Conservation (phyloP, 2,113 vertebrate genomes). For the Glaucidium brasilianum region DNA sequence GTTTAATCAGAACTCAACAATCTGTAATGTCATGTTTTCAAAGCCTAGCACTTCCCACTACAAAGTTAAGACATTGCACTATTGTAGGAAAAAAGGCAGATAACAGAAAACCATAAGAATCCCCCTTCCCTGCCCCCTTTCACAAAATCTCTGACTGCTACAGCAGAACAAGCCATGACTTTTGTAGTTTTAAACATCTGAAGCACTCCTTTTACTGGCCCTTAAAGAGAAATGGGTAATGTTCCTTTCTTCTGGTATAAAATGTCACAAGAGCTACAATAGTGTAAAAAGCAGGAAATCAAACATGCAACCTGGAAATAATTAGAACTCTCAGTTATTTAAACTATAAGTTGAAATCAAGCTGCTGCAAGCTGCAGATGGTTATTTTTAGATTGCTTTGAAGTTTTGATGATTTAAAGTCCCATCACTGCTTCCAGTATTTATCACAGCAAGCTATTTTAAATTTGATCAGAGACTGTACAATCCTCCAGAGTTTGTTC, state of each 20-base stretch:
- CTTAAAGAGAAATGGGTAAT: background rate
- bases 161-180: background rate
- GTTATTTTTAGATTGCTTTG: constrained; percentile 50
- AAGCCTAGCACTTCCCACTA: background rate
- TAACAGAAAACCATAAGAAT: background rate
- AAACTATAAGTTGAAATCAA: background rate
- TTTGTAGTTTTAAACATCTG: background rate
- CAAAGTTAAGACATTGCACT: background rate
- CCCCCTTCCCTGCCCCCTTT: background rate
- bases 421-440: constrained; percentile 8
- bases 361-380: background rate
- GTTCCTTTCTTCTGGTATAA: background rate
- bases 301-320: background rate
- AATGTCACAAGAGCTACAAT: background rate
- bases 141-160: background rate
- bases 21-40: background rate
- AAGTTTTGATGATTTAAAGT: constrained; percentile 23
- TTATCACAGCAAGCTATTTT: constrained; percentile 22
- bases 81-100: background rate
- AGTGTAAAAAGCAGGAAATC: background rate
- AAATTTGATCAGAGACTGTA: background rate
- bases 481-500: background rate
- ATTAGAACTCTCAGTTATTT: background rate
- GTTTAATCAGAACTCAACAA: background rate
- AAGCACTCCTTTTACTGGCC: background rate